Evolutionary conservation across 2,113 vertebrate genomes (phyloP).

Genomic region (Bolborhynchus lineola): DNA sequence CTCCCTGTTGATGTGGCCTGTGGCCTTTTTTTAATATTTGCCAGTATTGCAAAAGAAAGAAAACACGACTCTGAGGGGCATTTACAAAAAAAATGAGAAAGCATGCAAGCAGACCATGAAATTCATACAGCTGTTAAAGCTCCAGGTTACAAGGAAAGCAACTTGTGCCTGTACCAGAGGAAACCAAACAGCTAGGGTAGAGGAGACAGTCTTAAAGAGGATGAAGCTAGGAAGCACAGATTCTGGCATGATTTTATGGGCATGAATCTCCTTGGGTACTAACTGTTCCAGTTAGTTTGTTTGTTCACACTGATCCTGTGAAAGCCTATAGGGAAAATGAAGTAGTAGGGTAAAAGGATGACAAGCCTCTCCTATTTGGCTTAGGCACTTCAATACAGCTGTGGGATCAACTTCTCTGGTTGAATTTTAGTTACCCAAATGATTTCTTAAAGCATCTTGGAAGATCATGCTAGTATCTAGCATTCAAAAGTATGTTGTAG

Average conservation of each 20-base stretch:
- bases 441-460: neutral
- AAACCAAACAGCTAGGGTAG: neutral
- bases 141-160: neutral
- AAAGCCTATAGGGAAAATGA: neutral
- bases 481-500: neutral
- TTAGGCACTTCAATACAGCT: neutral
- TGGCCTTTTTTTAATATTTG: fast-evolving
- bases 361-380: neutral
- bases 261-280: neutral
- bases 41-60: neutral
- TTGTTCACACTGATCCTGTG: neutral
- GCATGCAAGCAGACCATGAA: neutral
- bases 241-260: neutral
- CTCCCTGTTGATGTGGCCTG: neutral
- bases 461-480: neutral
- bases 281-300: neutral
- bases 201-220: neutral
- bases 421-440: neutral
- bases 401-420: fast-evolving
- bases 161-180: neutral
- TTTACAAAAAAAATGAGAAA: neutral
- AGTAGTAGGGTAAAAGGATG: neutral
- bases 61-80: fast-evolving
- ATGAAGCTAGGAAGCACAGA: neutral
- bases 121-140: neutral